A percentile compares a stretch with the other conserved stretches of the same genome.
Evolutionary conservation across 2,113 vertebrate genomes (phyloP).

Genomic region (Cryptomyrus ogoouensis): DNA sequence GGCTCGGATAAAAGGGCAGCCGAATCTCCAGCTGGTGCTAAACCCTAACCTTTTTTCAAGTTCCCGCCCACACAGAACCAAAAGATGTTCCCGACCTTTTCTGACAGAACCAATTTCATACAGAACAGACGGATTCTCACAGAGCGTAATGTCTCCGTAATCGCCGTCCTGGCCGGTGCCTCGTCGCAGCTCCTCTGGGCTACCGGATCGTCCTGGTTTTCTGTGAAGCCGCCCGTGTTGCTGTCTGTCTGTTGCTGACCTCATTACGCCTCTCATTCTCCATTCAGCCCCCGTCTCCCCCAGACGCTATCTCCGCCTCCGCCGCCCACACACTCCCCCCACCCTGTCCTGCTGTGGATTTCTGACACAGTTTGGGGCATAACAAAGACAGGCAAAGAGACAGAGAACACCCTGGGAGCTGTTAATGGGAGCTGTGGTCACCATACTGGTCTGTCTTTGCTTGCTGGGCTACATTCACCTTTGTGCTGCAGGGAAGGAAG

Average conservation of each 20-base stretch:
- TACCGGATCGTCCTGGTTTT: not conserved
- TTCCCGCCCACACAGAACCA: not conserved
- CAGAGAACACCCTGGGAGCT: not conserved
- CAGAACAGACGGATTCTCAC: not conserved
- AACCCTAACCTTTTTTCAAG: not conserved
- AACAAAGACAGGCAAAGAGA: not conserved
- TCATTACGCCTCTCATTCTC: not conserved
- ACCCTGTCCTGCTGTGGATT: not conserved
- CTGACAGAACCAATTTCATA: not conserved
- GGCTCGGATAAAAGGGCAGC: not conserved
- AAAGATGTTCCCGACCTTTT: not conserved
- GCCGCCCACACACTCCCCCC: not conserved
- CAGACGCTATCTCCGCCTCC: not conserved
- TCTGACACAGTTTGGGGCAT: not conserved
- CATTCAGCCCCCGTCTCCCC: not conserved
- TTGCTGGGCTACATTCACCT: not conserved
- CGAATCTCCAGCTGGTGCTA: not conserved
- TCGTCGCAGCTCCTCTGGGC: not conserved
- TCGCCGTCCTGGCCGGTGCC: not conserved
- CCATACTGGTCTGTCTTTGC: not conserved
- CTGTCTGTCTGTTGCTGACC: not conserved
- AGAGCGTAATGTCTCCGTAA: not conserved
- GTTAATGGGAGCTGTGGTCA: not conserved
- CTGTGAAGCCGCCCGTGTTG: not conserved
- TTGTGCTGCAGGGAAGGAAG: not conserved